Evolutionary conservation across 2,888 invertebrate genomes (phyloP), one percentile per base, ranked within the genome.

Genomic region (Argyresthia goedartella): DNA sequence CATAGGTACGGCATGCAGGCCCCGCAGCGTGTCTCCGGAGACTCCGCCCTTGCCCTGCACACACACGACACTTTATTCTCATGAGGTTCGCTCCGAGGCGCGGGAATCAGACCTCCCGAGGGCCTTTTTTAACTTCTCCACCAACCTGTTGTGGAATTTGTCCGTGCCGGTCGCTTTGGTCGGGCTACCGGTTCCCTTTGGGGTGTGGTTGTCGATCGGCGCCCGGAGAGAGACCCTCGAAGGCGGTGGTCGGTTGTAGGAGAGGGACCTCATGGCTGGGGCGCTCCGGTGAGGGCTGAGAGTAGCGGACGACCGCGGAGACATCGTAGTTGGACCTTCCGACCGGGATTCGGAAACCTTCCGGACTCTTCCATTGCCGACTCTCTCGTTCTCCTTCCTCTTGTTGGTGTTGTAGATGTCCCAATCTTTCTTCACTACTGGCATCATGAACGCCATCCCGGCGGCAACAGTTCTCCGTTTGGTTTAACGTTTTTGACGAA

Each of bases 371-470:
- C 75, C 75, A 58, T 56, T 60, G 9, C 57, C 62, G 45, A 55
- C 57, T 61, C 81, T 78, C 66, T 81, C 81, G 9, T 93, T 91
- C 79, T 95, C 95, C 8, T 94, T 94, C 53, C 91, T 90, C 57
- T 91, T 90, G 57, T 95, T 90, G 74, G 93, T 92, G 87, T 95
- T 94, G 89, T 96, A 96, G 70, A 96, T 95, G 78, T 96, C 94
- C 91, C 94, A 96, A 79, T 96, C 95, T 88, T 95, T 96, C 88
- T 95, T 95, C 86, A 96, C 91, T 60, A 96, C 95, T 54, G 95
- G 96, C 94, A 96, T 95, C 95, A 95, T 95, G 87, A 96, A 96
- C 89, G 96, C 96, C 96, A 96, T 96, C 81, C 79, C 81, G 78
- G 68, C 79, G 81, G 65, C 59, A 62, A 72, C 76, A 76, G 78